These are phyloP conservation scores for Drosophila seclusa DNA, from an alignment of 2,888 invertebrate genomes.

Conservation along the genomic window DNA sequence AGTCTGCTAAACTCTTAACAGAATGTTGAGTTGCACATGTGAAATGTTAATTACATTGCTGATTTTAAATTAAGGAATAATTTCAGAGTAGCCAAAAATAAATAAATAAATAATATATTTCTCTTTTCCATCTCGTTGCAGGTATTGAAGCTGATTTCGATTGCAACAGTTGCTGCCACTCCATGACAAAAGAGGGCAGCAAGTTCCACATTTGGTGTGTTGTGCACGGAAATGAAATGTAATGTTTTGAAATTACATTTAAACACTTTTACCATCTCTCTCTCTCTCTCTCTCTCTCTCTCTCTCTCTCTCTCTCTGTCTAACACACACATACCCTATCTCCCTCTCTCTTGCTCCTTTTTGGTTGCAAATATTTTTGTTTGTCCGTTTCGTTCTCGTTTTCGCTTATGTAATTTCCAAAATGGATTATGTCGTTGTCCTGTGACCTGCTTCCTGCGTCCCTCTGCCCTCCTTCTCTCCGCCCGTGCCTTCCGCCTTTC, in stretches of 20 bases:
- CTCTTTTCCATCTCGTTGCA: slow-evolving; percentile 30
- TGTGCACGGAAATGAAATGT: slow-evolving; percentile 34
- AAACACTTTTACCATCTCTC: slow-evolving; percentile 13
- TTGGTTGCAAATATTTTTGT: slow-evolving; percentile 12
- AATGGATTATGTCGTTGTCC: slow-evolving; percentile 56
- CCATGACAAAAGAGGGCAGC: background rate
- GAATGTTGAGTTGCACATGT: background rate
- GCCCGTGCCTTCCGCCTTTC: background rate
- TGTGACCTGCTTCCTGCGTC: background rate
- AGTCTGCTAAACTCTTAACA: background rate
- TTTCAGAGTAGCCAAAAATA: too few species aligned
- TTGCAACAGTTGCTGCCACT: background rate
- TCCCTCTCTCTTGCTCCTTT: background rate
- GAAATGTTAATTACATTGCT: background rate
- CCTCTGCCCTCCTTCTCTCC: background rate
- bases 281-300: background rate
- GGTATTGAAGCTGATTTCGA: slow-evolving; percentile 26
- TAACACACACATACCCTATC: background rate
- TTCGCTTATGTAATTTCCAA: slow-evolving; percentile 61
- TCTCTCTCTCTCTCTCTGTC: background rate
- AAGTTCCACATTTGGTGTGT: slow-evolving; percentile 1
- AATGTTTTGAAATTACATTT: slow-evolving; percentile 34
- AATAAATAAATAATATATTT: background rate
- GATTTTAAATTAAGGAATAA: background rate
- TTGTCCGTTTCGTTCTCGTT: slow-evolving; percentile 20